These are phyloP conservation scores for Bubalus kerabau DNA, from an alignment of 2,113 vertebrate genomes.

Conservation along the genomic window DNA sequence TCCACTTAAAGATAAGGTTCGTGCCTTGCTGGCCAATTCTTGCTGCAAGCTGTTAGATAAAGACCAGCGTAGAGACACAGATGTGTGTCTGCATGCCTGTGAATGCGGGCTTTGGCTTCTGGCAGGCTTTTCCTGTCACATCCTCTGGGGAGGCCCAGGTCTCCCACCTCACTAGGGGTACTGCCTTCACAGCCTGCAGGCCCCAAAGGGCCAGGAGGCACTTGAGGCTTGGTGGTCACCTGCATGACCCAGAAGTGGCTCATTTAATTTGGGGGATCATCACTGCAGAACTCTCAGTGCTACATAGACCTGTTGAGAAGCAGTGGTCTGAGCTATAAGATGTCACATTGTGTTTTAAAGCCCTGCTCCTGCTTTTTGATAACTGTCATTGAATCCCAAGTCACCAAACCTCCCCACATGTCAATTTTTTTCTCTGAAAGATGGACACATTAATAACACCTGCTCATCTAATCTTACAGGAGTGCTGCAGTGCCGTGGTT, in stretches of 20 bases:
- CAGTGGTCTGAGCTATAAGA: neutral
- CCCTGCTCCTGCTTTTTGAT: neutral
- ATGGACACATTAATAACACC: neutral
- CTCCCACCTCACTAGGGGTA: neutral
- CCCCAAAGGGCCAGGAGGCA: neutral
- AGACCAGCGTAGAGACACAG: rapidly evolving
- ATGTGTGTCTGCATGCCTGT: neutral
- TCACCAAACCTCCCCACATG: neutral
- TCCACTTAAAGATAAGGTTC: neutral
- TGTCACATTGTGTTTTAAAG: neutral
- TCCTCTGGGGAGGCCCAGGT: neutral
- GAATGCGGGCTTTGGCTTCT: neutral
- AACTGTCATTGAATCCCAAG: neutral
- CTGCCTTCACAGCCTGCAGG: neutral
- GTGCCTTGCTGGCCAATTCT: neutral
- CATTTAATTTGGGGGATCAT: neutral
- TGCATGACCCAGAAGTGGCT: neutral
- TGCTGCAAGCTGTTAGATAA: neutral
- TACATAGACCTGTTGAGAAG: neutral
- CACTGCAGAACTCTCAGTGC: neutral
- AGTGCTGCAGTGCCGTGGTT: neutral
- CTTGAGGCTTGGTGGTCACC: neutral
- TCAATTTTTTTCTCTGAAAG: neutral
- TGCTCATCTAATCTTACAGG: neutral
- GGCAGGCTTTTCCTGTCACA: neutral